A percentile compares a stretch with the other conserved stretches of the same genome.
These are phyloP conservation scores for Myotis planiceps DNA, from an alignment of 2,797 vertebrate species.

Conservation along the genomic window DNA sequence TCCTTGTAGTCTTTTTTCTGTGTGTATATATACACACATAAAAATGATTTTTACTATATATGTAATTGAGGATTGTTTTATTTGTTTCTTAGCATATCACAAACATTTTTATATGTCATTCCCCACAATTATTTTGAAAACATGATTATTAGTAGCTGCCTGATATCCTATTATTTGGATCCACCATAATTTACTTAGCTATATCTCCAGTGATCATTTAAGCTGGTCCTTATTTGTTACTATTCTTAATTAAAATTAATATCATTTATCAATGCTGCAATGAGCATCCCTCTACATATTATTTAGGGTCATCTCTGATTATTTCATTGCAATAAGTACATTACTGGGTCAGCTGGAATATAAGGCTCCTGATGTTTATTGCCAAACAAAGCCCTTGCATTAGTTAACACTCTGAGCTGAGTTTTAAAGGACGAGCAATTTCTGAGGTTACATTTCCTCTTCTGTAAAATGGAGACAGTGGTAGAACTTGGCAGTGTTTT, in stretches of 20 bases:
- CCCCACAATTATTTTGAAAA: neutral
- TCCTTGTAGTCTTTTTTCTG: neutral
- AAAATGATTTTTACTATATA: neutral
- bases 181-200: neutral
- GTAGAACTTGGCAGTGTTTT: neutral
- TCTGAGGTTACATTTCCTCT: neutral
- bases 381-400: neutral
- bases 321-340: neutral
- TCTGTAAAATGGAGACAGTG: neutral
- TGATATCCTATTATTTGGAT: neutral
- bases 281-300: neutral
- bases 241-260: neutral
- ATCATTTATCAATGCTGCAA: neutral
- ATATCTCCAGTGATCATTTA: neutral
- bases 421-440: conserved; percentile 36
- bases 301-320: neutral
- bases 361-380: neutral
- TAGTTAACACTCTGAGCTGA: neutral
- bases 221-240: neutral
- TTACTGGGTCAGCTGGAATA: neutral
- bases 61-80: neutral
- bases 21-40: neutral
- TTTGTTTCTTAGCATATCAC: neutral
- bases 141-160: neutral
- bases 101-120: neutral